Conservation (phyloP, 2,113 vertebrate species). For the Tenrec ecaudatus region DNA sequence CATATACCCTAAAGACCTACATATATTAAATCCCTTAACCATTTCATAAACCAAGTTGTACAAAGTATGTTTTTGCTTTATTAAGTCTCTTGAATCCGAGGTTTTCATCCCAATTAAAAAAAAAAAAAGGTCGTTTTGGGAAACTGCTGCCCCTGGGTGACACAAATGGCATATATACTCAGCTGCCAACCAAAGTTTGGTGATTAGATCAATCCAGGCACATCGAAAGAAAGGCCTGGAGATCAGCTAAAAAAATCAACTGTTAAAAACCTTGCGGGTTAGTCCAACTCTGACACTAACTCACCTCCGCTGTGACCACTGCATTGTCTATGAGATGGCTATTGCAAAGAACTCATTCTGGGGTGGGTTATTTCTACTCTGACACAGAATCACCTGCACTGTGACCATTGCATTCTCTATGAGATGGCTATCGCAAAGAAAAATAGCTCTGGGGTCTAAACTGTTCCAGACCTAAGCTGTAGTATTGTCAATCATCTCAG, state of each 20-base stretch:
- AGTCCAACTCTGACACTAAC: neutral
- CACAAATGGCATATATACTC: neutral
- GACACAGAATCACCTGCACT: neutral
- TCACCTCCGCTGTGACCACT: neutral
- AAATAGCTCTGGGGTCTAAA: no score
- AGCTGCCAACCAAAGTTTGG: neutral
- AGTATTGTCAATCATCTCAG: no score
- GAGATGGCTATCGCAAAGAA: no score
- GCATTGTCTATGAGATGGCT: neutral
- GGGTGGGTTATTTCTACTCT: neutral
- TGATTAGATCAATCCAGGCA: neutral
- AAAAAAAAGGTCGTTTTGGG: neutral
- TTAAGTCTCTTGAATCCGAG: neutral
- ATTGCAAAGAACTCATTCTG: no score
- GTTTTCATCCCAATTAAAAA: neutral
- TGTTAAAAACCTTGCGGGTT: neutral
- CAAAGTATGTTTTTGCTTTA: neutral
- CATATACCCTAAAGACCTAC: neutral
- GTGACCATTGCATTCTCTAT: neutral
- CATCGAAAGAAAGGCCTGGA: neutral
- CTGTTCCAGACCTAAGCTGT: no score
- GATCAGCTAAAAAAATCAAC: neutral
- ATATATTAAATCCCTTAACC: slow-evolving; percentile 17
- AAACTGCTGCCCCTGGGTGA: neutral
- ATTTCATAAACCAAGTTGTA: neutral